A percentile compares a stretch with the other conserved stretches of the same genome.
These are phyloP conservation scores for Saccostrea cuccullata DNA, from an alignment of 1,140 invertebrate genomes.

Conservation along the genomic window DNA sequence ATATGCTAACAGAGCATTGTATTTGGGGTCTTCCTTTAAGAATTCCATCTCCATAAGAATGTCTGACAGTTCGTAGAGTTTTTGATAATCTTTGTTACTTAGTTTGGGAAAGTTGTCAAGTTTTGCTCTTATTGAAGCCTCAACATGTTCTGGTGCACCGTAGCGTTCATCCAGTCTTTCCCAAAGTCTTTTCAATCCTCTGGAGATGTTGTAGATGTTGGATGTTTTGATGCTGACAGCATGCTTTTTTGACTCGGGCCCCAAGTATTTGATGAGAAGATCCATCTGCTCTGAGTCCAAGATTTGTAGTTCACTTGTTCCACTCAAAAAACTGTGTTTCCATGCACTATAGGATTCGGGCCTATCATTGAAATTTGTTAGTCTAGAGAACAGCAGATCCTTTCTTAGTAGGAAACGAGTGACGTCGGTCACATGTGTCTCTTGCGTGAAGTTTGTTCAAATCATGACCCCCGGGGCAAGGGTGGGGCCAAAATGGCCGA, in stretches of 20 bases:
- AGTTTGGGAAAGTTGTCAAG: slow-evolving; percentile 53
- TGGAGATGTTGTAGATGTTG: slow-evolving; percentile 33
- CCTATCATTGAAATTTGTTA: slow-evolving; percentile 46
- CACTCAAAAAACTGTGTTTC: slow-evolving; percentile 48
- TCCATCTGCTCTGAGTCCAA: slow-evolving; percentile 51
- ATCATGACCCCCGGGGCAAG: no score
- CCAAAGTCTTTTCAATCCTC: slow-evolving; percentile 46
- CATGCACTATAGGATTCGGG: slow-evolving; percentile 43
- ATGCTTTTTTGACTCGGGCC: slow-evolving; percentile 45
- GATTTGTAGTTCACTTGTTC: slow-evolving; percentile 38
- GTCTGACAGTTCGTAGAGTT: slow-evolving; percentile 57
- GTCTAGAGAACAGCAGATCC: slow-evolving; percentile 43
- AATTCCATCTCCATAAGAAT: slow-evolving; percentile 52
- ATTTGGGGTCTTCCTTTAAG: slow-evolving; percentile 47
- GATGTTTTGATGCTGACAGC: slow-evolving; percentile 48
- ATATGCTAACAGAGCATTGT: slow-evolving; percentile 49
- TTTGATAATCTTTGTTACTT: slow-evolving; percentile 49
- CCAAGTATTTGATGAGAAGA: slow-evolving; percentile 55
- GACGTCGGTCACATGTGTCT: slow-evolving; percentile 21
- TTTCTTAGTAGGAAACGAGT: slow-evolving; percentile 43
- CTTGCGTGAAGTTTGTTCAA: no score
- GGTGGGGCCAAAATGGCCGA: no score
- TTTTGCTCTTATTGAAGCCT: slow-evolving; percentile 45
- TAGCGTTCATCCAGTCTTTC: slow-evolving; percentile 54
- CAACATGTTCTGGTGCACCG: slow-evolving; percentile 53